These are phyloP conservation scores for Oreochromis mossambicus DNA, from an alignment of 2,797 vertebrate species.

Conservation along the genomic window DNA sequence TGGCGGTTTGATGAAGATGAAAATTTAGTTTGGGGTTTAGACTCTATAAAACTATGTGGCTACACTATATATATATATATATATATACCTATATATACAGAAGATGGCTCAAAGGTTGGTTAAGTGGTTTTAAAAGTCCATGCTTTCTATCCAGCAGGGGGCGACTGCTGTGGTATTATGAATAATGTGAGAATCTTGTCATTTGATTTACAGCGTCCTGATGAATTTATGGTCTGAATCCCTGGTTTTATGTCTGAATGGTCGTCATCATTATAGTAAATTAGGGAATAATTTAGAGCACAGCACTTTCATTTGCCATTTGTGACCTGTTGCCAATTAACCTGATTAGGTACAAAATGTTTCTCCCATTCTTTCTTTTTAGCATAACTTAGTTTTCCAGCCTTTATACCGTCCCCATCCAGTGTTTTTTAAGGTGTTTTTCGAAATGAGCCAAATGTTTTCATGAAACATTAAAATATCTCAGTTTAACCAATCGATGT, in stretches of 20 bases:
- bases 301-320: background rate
- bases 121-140: background rate
- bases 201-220: background rate
- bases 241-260: background rate
- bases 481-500: background rate
- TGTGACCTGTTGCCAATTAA: background rate
- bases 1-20: background rate
- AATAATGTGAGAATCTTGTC: background rate
- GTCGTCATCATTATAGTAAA: background rate
- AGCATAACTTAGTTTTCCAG: background rate
- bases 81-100: accelerated
- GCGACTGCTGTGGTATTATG: background rate
- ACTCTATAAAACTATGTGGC: background rate
- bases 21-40: background rate
- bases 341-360: accelerated
- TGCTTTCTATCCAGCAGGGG: background rate
- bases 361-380: background rate
- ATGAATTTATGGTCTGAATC: background rate
- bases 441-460: accelerated
- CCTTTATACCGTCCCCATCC: background rate
- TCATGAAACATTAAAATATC: background rate
- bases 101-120: background rate
- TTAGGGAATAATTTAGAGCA: background rate
- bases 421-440: accelerated
- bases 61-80: accelerated